Evolutionary conservation across 2,888 invertebrate genomes (phyloP), one percentile per base, ranked within the genome.

Genomic region (Doris montereyensis): DNA sequence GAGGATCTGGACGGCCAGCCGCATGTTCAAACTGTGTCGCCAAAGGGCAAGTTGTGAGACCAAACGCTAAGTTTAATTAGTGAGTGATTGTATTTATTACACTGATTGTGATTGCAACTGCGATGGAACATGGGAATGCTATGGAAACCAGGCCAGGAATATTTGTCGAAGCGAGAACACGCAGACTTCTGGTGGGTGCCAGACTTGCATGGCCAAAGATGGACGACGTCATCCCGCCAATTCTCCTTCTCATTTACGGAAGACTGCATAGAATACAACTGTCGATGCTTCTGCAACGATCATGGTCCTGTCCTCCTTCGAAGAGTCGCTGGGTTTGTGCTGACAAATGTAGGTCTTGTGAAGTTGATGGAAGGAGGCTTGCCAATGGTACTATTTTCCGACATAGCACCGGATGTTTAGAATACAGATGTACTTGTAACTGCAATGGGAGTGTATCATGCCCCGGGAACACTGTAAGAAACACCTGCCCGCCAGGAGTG

Each of bases 61-160:
- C 87, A 0, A 86, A 86, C 68, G 80, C 85, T 2, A 80, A 81
- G 24, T 89, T 89, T 81, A 83, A 84, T 30, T 81, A 85, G 62
- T 81, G 4, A 84, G 86, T 52, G 87, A 83, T 0, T 89, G 89
- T 78, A 83, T 81, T n/a, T 82, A 84, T 32, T 88, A 86, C 71
- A 74, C 81, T 0, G 81, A 21, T 85, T 88, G 88, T 77, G 77
- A 79, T 21, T 88, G 88, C 80, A 83, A 84, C 34, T 88, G 88
- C 80, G 86, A 87, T 65, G 88, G 88, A 2, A 79, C 83, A 3
- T 88, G 87, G 86, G 81, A 87, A n/a, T 88, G 88, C 60, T 84
- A 84, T 1, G 82, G 82, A 21, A 82, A 86, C 24, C 81, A 81
- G 24, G 85, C 86, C 2, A 82, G 84, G 1, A 81, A 87, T 73